Evolutionary conservation across 2,888 invertebrate genomes (phyloP), one percentile per base, ranked within the genome.

Genomic region (Archaeoteleia sp.): DNA sequence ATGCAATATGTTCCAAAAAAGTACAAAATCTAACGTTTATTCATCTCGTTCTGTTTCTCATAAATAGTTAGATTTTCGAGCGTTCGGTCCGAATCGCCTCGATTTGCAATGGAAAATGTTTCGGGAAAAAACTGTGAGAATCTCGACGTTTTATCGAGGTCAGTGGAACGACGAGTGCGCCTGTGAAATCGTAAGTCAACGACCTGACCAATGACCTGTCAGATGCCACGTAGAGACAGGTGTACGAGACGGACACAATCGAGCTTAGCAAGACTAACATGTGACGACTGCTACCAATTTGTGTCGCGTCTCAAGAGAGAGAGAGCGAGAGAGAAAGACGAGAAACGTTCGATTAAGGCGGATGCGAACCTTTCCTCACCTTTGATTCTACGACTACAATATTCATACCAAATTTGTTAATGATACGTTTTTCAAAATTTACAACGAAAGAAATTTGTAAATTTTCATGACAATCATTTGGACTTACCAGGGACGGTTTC

Each of bases 401-500:
- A n/a, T n/a, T n/a, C n/a, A n/a, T n/a, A n/a, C n/a, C n/a, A n/a
- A n/a, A n/a, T n/a, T n/a, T n/a, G n/a, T n/a, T n/a, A n/a, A n/a
- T n/a, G n/a, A n/a, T n/a, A n/a, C n/a, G n/a, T n/a, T n/a, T n/a
- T n/a, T n/a, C n/a, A n/a, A n/a, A n/a, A n/a, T n/a, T n/a, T n/a
- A n/a, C n/a, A n/a, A n/a, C n/a, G n/a, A n/a, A n/a, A n/a, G n/a
- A n/a, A n/a, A n/a, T n/a, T n/a, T n/a, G n/a, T n/a, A n/a, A n/a
- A n/a, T n/a, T n/a, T n/a, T n/a, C n/a, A n/a, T n/a, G n/a, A n/a
- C n/a, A n/a, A n/a, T n/a, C n/a, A n/a, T n/a, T n/a, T n/a, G 5
- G 14, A 90, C 93, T 91, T 86, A 95, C 95, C 95, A 84, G 94
- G 93, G 37, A 95, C 95, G 74, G 93, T 92, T 79, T 95, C 93